Percentiles rank a stretch among this genome's conserved stretches.
Conservation (phyloP, 2,797 vertebrate genomes). For the Holocentrus rufus region DNA sequence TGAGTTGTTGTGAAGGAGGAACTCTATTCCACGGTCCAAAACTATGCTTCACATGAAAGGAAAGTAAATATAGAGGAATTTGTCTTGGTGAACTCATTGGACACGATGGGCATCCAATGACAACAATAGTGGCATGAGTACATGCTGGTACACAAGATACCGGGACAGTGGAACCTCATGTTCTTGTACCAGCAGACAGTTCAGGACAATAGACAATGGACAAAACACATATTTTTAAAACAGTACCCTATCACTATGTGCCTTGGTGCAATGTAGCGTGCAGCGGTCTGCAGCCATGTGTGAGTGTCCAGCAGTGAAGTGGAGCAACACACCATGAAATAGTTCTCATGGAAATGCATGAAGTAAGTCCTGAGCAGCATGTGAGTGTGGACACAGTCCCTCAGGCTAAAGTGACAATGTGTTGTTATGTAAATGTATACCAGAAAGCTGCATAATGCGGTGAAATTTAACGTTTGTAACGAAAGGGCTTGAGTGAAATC, state of each 20-base stretch:
- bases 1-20: not conserved
- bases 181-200: too few relatives aligned
- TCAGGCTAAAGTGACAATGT: too few relatives aligned
- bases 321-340: not conserved
- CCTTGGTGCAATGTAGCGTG: not conserved
- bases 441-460: not conserved
- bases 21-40: too few relatives aligned
- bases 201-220: too few relatives aligned
- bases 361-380: not conserved
- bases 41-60: too few relatives aligned
- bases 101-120: too few relatives aligned
- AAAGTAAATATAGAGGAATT: too few relatives aligned
- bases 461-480: not conserved
- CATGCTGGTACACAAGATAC: too few relatives aligned
- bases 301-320: slow-evolving; percentile 22
- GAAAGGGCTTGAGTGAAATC: not conserved
- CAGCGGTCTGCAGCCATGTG: not conserved
- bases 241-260: not conserved
- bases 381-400: too few relatives aligned
- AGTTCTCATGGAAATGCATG: not conserved
- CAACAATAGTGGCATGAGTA: too few relatives aligned
- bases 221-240: not conserved
- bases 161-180: too few relatives aligned
- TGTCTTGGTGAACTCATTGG: too few relatives aligned
- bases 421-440: not conserved